Conservation (phyloP, 2,888 invertebrate genomes). For the Cantharis rufa region DNA sequence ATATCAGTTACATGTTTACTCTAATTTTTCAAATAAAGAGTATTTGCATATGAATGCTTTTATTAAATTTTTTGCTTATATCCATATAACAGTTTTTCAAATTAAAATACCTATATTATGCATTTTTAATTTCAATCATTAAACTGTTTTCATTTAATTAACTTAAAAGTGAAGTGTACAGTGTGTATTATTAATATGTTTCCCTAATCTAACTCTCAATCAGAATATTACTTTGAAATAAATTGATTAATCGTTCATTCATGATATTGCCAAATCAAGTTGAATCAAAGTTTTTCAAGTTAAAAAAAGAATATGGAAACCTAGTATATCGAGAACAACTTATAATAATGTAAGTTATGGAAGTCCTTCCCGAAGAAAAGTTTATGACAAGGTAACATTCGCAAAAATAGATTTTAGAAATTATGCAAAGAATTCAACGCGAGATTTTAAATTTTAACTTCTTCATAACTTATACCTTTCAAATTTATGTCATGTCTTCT, state of each 20-base stretch:
- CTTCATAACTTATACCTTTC: background rate
- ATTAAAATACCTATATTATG: background rate
- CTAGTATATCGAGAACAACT: background rate
- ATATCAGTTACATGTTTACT: background rate
- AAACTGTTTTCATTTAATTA: background rate
- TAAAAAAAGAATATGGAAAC: background rate
- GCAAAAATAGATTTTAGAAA: background rate
- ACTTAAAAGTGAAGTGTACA: no score
- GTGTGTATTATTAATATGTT: background rate
- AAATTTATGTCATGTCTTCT: background rate
- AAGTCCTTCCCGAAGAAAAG: background rate
- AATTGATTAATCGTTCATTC: background rate
- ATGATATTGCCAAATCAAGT: background rate
- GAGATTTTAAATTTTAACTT: background rate
- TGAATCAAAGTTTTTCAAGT: background rate
- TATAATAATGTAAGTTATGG: background rate
- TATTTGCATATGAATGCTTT: background rate
- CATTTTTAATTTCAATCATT: background rate
- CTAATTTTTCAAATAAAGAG: background rate
- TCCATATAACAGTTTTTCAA: background rate
- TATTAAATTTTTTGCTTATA: background rate
- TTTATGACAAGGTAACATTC: background rate
- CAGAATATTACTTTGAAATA: background rate
- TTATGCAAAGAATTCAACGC: background rate
- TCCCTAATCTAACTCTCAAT: background rate